Percentiles rank a stretch among this genome's conserved stretches.
These are phyloP conservation scores for Aspidapion aeneum DNA, from an alignment of 2,888 invertebrate species.

Conservation along the genomic window DNA sequence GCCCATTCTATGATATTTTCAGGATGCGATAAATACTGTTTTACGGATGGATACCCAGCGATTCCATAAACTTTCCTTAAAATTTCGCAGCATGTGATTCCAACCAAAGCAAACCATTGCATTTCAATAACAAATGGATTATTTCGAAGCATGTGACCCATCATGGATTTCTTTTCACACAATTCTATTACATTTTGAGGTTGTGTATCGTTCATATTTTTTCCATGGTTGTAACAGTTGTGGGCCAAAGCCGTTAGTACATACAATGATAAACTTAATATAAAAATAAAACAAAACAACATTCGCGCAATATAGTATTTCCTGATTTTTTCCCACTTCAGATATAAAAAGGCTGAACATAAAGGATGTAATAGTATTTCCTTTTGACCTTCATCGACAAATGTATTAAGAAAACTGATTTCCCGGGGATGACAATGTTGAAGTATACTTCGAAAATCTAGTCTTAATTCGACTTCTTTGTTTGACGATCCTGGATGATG, in stretches of 20 bases:
- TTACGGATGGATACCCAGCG: constrained; percentile 76
- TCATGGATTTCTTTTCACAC: constrained; percentile 74
- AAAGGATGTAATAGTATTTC: constrained; percentile 82
- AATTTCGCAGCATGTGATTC: constrained; percentile 76
- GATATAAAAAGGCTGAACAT: constrained; percentile 81
- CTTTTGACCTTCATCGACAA: constrained; percentile 86
- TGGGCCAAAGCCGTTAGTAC: constrained; percentile 79
- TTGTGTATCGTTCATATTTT: constrained; percentile 62
- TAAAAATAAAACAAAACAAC: constrained; percentile 75
- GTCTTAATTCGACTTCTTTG: constrained; percentile 75
- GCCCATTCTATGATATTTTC: constrained; percentile 89
- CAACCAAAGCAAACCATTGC: constrained; percentile 79
- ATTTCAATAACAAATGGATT: constrained; percentile 76
- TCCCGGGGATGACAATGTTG: constrained; percentile 82
- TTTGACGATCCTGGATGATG: constrained; percentile 74
- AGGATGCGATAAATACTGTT: constrained; percentile 76
- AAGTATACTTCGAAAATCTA: constrained; percentile 78
- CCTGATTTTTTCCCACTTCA: constrained; percentile 88
- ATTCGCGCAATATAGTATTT: constrained; percentile 82
- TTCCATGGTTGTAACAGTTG: constrained; percentile 79
- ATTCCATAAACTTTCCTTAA: constrained; percentile 78
- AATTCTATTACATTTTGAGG: constrained; percentile 70
- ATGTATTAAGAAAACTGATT: constrained; percentile 81
- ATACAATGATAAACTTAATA: constrained; percentile 75
- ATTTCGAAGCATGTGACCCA: constrained; percentile 70